phyloP scores from a whole-genome alignment of 2,797 vertebrate genomes.

The Delichon dasypus region DNA sequence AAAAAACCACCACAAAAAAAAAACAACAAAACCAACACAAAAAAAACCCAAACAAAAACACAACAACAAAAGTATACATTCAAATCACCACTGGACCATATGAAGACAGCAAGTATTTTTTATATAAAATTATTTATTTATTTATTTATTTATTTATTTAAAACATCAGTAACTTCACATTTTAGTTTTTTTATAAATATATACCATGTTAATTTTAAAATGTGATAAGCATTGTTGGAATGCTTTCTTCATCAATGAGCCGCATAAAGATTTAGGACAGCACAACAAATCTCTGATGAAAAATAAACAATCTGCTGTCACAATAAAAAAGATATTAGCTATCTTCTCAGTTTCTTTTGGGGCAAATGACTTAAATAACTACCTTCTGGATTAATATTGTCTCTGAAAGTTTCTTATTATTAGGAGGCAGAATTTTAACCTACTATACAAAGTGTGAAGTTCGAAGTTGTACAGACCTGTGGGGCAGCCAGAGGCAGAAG shows the following conservation, averaged over 20 bases:
- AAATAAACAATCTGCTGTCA: not conserved
- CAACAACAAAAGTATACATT: not conserved
- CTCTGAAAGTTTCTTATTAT: not conserved
- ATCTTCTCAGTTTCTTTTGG: not conserved
- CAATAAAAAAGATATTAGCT: not conserved
- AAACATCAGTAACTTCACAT: not conserved
- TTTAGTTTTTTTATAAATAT: not conserved
- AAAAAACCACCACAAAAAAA: conserved; percentile 66
- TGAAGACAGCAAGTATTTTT: not conserved
- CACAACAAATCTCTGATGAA: not conserved
- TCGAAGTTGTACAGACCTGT: not conserved
- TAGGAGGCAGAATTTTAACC: not conserved
- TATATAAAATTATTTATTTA: too few species aligned
- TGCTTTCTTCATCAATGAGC: not conserved
- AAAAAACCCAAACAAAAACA: conserved; percentile 72
- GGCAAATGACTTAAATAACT: not conserved
- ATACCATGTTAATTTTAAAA: not conserved
- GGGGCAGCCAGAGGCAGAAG: not conserved
- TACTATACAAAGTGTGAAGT: not conserved
- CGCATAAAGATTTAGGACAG: not conserved
- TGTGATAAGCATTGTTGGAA: not conserved
- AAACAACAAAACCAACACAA: conserved; percentile 60
- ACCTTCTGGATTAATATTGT: not conserved
- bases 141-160: too few species aligned
- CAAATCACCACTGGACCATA: not conserved